Evolutionary conservation across 2,888 invertebrate genomes (phyloP).

Genomic region (Helleia helle): DNA sequence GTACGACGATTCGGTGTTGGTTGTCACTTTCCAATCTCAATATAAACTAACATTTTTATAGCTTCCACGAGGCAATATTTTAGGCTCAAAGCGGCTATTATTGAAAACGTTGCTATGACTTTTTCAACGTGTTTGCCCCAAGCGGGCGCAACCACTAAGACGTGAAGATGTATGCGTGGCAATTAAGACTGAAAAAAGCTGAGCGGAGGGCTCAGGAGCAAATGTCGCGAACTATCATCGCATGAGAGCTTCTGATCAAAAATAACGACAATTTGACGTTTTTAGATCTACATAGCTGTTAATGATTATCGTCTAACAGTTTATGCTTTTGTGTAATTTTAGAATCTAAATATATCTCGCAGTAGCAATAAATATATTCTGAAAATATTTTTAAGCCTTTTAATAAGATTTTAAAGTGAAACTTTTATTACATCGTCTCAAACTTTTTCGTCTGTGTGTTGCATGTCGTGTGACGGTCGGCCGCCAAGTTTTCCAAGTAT

Average conservation of each 20-base stretch:
- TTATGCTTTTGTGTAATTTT: too few relatives aligned
- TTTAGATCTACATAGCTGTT: slow-evolving; percentile 33
- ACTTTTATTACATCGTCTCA: too few relatives aligned
- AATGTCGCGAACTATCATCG: slow-evolving; percentile 49
- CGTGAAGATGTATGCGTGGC: slow-evolving; percentile 43
- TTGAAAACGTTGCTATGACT: slow-evolving; percentile 32
- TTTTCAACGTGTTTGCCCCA: slow-evolving; percentile 30
- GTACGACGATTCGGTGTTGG: slow-evolving; percentile 4
- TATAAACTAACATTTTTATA: slow-evolving; percentile 38
- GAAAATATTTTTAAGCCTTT: too few relatives aligned
- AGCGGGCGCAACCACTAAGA: slow-evolving; percentile 26
- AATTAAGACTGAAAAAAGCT: slow-evolving; percentile 59
- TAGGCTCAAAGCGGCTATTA: slow-evolving; percentile 35
- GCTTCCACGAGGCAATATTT: slow-evolving; percentile 35
- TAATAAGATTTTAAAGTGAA: too few relatives aligned
- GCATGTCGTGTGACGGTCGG: too few relatives aligned
- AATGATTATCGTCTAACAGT: slow-evolving; percentile 20
- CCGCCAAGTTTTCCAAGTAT: too few relatives aligned
- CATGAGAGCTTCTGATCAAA: slow-evolving; percentile 47
- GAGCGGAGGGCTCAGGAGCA: slow-evolving; percentile 28
- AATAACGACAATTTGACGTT: slow-evolving; percentile 33
- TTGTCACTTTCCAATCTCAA: slow-evolving; percentile 16
- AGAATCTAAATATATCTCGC: too few relatives aligned
- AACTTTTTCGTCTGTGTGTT: too few relatives aligned
- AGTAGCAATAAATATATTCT: too few relatives aligned